Conservation (phyloP, 92 coral and sea anemone species). For the Pocillopora grandis region DNA sequence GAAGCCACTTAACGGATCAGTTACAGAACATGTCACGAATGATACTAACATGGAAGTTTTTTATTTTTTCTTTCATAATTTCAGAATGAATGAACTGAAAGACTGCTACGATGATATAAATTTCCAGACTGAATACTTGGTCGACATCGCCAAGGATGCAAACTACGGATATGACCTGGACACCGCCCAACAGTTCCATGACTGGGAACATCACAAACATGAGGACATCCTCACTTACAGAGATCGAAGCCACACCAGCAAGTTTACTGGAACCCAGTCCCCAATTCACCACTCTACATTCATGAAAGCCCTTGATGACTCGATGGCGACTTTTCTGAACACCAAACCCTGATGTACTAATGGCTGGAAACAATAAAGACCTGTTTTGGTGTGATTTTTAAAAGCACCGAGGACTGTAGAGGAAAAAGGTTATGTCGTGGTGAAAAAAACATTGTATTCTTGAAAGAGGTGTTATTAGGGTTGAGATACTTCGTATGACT, state of each 20-base stretch:
- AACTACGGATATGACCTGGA: conserved; percentile 49
- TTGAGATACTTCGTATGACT: too few species aligned
- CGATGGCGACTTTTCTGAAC: conserved; percentile 35
- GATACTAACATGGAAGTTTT: too few species aligned
- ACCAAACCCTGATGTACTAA: not conserved
- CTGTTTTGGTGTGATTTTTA: too few species aligned
- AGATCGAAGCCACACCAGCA: conserved; percentile 52
- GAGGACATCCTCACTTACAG: conserved; percentile 63
- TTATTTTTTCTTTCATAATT: not conserved
- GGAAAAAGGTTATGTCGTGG: too few species aligned
- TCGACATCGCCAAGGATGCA: conserved; percentile 39
- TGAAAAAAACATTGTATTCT: too few species aligned
- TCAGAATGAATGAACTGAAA: conserved; percentile 37
- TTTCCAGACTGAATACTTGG: conserved; percentile 47
- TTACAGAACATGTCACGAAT: conserved; percentile 11
- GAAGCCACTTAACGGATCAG: not conserved
- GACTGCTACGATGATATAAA: conserved; percentile 43
- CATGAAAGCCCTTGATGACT: conserved; percentile 67
- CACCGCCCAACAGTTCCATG: conserved; percentile 27
- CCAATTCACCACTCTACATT: conserved; percentile 43
- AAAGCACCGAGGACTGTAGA: too few species aligned
- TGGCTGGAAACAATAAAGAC: not conserved
- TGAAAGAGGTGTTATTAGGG: too few species aligned
- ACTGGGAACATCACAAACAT: conserved; percentile 42
- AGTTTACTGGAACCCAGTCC: conserved; percentile 48